Evolutionary conservation across 2,888 invertebrate genomes (phyloP).

Genomic region (Listrodromus nycthemerus): DNA sequence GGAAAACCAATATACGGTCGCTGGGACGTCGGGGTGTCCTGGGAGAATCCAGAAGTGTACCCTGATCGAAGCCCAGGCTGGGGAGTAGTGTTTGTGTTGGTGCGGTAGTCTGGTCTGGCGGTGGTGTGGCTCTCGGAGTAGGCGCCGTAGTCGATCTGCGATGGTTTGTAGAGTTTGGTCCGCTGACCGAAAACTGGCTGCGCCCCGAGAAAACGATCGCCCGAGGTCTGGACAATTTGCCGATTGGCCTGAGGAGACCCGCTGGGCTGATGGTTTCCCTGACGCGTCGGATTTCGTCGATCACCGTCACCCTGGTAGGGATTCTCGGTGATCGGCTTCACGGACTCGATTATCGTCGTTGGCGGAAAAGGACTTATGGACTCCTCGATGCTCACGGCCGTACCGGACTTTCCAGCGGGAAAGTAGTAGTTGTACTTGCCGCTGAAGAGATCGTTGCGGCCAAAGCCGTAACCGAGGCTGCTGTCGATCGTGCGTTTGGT

Average conservation of each 20-base stretch:
- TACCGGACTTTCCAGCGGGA: conserved; percentile 81
- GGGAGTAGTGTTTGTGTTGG: conserved; percentile 55
- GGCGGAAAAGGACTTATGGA: conserved; percentile 81
- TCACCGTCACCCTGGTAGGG: conserved; percentile 18
- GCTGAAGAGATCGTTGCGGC: conserved; percentile 84
- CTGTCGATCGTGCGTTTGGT: conserved; percentile 90
- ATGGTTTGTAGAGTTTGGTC: conserved; percentile 77
- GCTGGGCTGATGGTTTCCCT: background rate
- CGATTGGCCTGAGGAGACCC: background rate
- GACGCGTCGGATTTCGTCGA: conserved; percentile 20
- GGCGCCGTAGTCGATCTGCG: conserved; percentile 66
- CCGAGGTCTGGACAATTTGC: conserved; percentile 6
- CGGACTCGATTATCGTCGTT: conserved; percentile 79
- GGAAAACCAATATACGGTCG: conserved; percentile 62
- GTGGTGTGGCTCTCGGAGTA: conserved; percentile 71
- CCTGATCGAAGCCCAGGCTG: conserved; percentile 56
- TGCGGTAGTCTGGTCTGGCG: conserved; percentile 64
- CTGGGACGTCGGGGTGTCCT: conserved; percentile 66
- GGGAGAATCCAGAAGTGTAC: conserved; percentile 42
- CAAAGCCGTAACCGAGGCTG: conserved; percentile 89
- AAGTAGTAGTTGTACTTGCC: conserved; percentile 81
- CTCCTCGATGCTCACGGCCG: conserved; percentile 82
- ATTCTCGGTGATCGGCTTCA: conserved; percentile 72
- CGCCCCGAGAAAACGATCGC: conserved; percentile 40
- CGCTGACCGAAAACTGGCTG: conserved; percentile 77